Conservation (phyloP, 2,113 vertebrate species). For the Glaucidium brasilianum region DNA sequence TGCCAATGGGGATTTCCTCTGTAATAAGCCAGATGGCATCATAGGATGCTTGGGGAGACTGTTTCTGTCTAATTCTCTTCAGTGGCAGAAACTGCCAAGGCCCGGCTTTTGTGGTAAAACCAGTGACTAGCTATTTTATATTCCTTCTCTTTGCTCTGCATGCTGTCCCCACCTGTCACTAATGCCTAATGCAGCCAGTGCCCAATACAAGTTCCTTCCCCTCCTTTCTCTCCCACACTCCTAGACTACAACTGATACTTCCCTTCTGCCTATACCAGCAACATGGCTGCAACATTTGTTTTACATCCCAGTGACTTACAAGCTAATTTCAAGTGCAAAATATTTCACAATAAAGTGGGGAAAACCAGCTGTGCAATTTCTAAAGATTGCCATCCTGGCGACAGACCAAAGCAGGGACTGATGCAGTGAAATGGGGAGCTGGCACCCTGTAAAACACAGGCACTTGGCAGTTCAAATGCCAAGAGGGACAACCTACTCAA, state of each 20-base stretch:
- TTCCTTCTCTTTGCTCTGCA: slow-evolving; percentile 32
- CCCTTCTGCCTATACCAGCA: background rate
- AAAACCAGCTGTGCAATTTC: background rate
- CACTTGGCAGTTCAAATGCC: background rate
- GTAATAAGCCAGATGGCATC: slow-evolving; percentile 71
- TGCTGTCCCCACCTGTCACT: slow-evolving; percentile 48
- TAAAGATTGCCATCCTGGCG: background rate
- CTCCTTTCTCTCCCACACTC: background rate
- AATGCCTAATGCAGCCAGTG: background rate
- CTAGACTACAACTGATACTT: background rate
- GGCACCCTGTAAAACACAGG: background rate
- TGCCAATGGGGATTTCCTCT: slow-evolving; percentile 66
- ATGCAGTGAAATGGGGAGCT: fast-evolving
- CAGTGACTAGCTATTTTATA: slow-evolving; percentile 52
- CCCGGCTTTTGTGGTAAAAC: slow-evolving; percentile 48
- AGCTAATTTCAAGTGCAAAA: background rate
- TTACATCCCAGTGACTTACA: background rate
- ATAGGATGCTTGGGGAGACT: slow-evolving; percentile 58
- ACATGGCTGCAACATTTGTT: background rate
- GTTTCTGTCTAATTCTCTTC: slow-evolving; percentile 60
- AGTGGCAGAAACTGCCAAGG: slow-evolving; percentile 48
- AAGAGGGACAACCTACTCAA: background rate
- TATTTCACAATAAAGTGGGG: background rate
- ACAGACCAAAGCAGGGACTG: background rate
- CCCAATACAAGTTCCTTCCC: background rate